Evolutionary conservation across 2,888 invertebrate species (phyloP).

Genomic region (Tolmerus cingulatus): DNA sequence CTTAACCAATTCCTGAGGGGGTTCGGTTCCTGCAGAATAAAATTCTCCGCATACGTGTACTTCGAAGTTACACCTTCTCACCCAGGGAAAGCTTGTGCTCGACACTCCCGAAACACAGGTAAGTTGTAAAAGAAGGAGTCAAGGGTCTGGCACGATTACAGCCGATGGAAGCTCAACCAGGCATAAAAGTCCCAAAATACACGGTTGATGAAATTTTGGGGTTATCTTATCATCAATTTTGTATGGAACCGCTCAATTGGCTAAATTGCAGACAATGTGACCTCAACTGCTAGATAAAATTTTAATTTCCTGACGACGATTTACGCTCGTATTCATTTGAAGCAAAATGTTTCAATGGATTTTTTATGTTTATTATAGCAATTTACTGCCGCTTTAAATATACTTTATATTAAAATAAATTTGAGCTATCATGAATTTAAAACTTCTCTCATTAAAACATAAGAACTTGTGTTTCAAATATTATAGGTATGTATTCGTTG

Average conservation of each 20-base stretch:
- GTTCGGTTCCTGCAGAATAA: constrained; percentile 9
- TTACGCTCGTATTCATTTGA: background rate
- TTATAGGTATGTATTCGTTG: no score
- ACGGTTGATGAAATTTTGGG: constrained; percentile 39
- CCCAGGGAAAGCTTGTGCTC: background rate
- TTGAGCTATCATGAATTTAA: no score
- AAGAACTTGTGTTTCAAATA: no score
- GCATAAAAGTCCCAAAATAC: constrained; percentile 41
- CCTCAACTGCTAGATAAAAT: constrained; percentile 34
- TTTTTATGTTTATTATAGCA: background rate
- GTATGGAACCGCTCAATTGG: constrained; percentile 36
- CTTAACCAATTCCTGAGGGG: background rate
- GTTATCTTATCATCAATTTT: constrained; percentile 42
- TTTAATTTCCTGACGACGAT: constrained; percentile 24
- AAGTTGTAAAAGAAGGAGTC: constrained; percentile 27
- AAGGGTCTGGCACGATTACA: constrained; percentile 24
- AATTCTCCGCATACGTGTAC: background rate
- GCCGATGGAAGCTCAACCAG: constrained; percentile 8
- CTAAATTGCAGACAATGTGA: constrained; percentile 41
- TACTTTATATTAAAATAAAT: background rate
- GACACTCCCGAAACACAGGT: constrained; percentile 11
- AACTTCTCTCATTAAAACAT: no score
- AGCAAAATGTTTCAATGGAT: background rate
- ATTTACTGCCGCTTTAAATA: background rate
- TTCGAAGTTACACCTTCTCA: background rate